These are phyloP conservation scores for Noturus placidus DNA, from an alignment of 2,113 vertebrate genomes.

Conservation along the genomic window DNA sequence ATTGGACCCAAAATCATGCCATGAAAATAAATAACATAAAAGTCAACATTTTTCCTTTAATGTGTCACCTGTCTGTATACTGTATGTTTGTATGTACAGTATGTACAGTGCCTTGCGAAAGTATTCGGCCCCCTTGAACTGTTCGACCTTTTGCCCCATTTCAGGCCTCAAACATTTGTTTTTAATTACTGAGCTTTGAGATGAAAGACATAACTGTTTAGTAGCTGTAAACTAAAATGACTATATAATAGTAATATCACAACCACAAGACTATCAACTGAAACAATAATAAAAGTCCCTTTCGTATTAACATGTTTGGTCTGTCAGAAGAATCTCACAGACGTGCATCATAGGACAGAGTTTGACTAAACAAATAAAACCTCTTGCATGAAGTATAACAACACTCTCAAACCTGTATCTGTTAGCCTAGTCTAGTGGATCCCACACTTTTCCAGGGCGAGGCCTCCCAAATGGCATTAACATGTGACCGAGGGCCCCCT, in stretches of 20 bases:
- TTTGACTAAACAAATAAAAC: neutral
- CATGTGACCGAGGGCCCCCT: too few relatives aligned
- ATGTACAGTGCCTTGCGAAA: too few relatives aligned
- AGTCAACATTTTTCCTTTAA: neutral
- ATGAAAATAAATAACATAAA: neutral
- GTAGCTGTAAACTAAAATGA: neutral
- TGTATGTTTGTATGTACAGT: neutral
- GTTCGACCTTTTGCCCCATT: too few relatives aligned
- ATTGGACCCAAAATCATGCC: neutral
- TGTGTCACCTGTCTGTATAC: neutral
- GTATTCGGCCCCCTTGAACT: too few relatives aligned
- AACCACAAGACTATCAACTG: neutral
- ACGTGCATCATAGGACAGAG: neutral
- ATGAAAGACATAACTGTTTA: neutral
- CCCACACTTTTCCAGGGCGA: too few relatives aligned
- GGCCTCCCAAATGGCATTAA: too few relatives aligned
- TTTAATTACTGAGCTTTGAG: neutral
- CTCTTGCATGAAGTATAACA: neutral
- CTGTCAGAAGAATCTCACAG: neutral
- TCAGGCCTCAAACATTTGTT: too few relatives aligned
- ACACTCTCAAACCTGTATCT: neutral
- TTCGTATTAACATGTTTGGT: neutral
- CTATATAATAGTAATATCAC: neutral
- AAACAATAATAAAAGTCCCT: neutral
- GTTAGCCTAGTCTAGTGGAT: neutral